Evolutionary conservation across 2,113 vertebrate species (phyloP), one percentile per base, ranked within the genome.

Genomic region (Psilopogon haemacephalus): DNA sequence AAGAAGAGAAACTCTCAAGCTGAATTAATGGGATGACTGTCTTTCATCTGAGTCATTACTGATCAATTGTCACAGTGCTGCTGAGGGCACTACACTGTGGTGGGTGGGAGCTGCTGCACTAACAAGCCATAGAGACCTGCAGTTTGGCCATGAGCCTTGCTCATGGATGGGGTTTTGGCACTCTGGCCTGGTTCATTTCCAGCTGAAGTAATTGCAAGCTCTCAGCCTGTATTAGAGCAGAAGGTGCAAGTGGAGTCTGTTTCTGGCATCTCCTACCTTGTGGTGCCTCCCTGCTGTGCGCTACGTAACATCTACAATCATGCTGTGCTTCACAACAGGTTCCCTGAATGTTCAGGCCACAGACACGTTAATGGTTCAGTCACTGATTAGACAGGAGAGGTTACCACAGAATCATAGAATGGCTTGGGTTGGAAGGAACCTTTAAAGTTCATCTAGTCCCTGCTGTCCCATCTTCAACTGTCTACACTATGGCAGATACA

Each of bases 11-110:
- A 69, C 65, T 56, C 64, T 77, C 6, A 9, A 68, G 65, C 68
- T 71, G 91, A 71, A 75, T 81, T 92, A 84, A 77, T 85, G 72
- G 24, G 74, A 84, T 94, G 78, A 79, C 12, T 92, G 52, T 35
- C 50, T 55, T 73, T 52, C 50, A 50, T 82, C 84, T 87, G 89
- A 95, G 78, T 92, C 87, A 86, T 52, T 78, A 30, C 72, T 19
- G 79, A 68, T 54, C 71, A 24, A 8, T 63, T 79, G 17, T 12
- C 75, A 73, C 73, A 35, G 89, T 24, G n/a, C 54, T 75, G 0
- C 10, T 23, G 69, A 69, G 67, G 68, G 32, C 77, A 65, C 40
- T 38, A 55, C 33, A 1, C 6, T 27, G 9, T 1, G 23, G 8
- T 75, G 91, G 48, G 59, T 52, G 81, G 54, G 26, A 50, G 59